phyloP scores from a whole-genome alignment of 2,797 vertebrate genomes.

The Rhyacichthys aspro region DNA sequence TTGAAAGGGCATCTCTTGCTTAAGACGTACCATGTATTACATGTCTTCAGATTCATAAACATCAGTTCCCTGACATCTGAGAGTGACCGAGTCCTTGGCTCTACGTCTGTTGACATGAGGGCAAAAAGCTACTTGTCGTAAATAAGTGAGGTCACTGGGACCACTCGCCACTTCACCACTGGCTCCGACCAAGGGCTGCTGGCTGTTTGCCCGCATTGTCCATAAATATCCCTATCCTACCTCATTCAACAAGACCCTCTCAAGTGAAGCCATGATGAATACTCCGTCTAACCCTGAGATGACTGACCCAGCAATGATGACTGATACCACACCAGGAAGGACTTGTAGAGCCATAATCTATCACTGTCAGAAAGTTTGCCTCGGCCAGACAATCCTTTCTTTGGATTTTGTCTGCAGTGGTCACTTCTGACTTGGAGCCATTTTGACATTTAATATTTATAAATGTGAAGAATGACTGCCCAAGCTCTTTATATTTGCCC shows the following conservation, averaged over 20 bases:
- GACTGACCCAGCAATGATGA: conserved; percentile 76
- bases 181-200: conserved; percentile 41
- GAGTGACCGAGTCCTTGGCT: conserved; percentile 36
- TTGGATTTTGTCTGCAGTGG: conserved; percentile 17
- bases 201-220: conserved; percentile 66
- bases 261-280: conserved; percentile 76
- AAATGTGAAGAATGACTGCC: conserved; percentile 16
- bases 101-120: conserved; percentile 40
- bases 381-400: conserved; percentile 23
- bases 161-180: conserved; percentile 6
- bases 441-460: conserved; percentile 30
- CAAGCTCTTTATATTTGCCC: background rate
- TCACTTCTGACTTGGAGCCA: conserved; percentile 21
- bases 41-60: conserved; percentile 27
- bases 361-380: conserved; percentile 72
- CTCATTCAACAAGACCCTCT: conserved; percentile 59
- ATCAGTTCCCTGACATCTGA: conserved; percentile 31
- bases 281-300: conserved; percentile 73
- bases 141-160: conserved; percentile 47
- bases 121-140: conserved; percentile 33
- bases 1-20: conserved; percentile 9
- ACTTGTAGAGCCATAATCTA: conserved; percentile 60
- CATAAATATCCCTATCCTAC: conserved; percentile 71
- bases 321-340: conserved; percentile 69
- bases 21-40: conserved; percentile 10